A percentile compares a stretch with the other conserved stretches of the same genome.
These are phyloP conservation scores for Lutraria lutraria DNA, from an alignment of 2,888 invertebrate species.

Conservation along the genomic window DNA sequence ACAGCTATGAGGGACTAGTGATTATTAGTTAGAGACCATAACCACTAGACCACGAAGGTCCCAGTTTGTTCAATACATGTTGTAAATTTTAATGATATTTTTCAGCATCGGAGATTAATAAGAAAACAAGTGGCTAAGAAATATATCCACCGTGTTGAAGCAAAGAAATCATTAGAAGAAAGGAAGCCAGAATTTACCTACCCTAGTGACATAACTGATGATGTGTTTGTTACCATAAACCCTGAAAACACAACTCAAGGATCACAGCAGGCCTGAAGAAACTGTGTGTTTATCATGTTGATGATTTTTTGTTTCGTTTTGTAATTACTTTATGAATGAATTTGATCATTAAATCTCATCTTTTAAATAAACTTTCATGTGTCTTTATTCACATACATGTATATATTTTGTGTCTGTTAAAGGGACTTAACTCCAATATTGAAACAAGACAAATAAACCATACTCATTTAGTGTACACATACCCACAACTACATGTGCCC, in stretches of 20 bases:
- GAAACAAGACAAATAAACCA: too few relatives aligned
- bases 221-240: constrained; percentile 85
- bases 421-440: too few relatives aligned
- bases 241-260: constrained; percentile 56
- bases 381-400: background rate
- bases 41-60: too few relatives aligned
- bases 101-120: constrained; percentile 91
- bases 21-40: too few relatives aligned
- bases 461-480: too few relatives aligned
- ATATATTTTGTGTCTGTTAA: too few relatives aligned
- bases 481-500: too few relatives aligned
- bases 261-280: background rate
- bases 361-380: background rate
- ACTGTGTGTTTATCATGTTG: background rate
- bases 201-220: constrained; percentile 88
- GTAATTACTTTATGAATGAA: background rate
- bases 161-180: constrained; percentile 92
- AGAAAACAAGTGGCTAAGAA: constrained; percentile 91
- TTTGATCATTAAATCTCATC: background rate
- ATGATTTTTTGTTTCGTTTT: background rate
- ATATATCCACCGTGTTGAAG: constrained; percentile 93
- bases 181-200: constrained; percentile 91
- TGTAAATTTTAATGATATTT: background rate
- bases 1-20: too few relatives aligned
- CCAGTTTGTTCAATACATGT: too few relatives aligned